Conservation (phyloP, 2,113 vertebrate genomes). For the Chelonoidis abingdonii region DNA sequence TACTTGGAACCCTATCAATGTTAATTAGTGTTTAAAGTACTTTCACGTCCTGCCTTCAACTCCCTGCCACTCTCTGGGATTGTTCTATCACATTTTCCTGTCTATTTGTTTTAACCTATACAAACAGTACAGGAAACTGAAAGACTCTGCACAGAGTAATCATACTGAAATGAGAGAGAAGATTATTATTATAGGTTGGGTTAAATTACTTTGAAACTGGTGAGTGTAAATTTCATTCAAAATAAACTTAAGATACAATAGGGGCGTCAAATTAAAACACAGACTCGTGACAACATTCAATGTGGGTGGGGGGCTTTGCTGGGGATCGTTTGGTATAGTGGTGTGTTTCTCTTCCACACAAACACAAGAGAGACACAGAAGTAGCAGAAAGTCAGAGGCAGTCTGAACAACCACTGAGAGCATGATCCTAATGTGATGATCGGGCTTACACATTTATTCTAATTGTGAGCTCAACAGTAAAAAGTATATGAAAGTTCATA, state of each 20-base stretch:
- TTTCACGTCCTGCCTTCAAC: background rate
- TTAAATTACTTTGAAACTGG: background rate
- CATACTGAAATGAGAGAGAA: background rate
- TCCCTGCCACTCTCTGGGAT: background rate
- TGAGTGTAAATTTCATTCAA: background rate
- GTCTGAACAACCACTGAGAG: background rate
- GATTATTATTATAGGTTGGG: background rate
- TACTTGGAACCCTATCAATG: background rate
- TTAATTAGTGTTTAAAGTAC: background rate
- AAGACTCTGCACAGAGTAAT: background rate
- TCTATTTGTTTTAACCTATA: background rate
- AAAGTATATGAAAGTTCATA: background rate
- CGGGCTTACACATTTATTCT: background rate
- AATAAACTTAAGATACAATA: background rate
- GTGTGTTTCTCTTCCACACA: background rate
- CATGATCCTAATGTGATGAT: background rate
- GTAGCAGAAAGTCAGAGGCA: background rate
- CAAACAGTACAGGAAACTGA: background rate
- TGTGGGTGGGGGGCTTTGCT: background rate
- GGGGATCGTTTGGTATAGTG: background rate
- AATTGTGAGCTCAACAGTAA: background rate
- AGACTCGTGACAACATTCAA: background rate
- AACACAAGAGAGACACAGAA: background rate
- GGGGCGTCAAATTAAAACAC: background rate
- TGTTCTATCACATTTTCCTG: background rate